Evolutionary conservation across 1,140 invertebrate species (phyloP), one percentile per base, ranked within the genome.

Genomic region (Drosophila ironensis): DNA sequence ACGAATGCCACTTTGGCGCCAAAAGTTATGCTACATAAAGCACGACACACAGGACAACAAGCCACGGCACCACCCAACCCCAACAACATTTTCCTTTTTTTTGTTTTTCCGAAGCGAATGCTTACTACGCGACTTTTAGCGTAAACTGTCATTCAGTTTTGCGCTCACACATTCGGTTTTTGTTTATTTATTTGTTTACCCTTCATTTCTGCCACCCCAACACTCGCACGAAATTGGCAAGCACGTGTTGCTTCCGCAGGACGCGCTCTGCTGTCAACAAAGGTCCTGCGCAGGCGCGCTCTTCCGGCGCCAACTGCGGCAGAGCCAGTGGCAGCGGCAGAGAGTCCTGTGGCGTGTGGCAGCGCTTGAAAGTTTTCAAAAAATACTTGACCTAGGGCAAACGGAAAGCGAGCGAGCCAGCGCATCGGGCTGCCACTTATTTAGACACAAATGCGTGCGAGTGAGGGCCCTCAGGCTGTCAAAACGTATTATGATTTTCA

Each of bases 381-480:
- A 69, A 70, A 84, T 60, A 42, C 73, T 67, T 77, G 78, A 84
- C 78, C 78, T 84, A 84, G 54, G 78, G 68, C 78, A 84, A 78
- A 59, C 47, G 25, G 28, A 44, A 61, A 51, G 38, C 54, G 37
- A 81, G 28, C 63, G 37, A 66, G 54, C 42, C 30, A 50, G 50
- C 57, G 45, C 54, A 72, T 81, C 48, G 48, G 72, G n/a, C 70
- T 61, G 53, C 54, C 51, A 45, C 54, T 57, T 64, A 64, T 61
- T 51, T 53, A 45, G 42, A 63, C 60, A 40, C 60, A 63, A 63
- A 54, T 45, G 41, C 40, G 28, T 52, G 40, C 44, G 24, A 47
- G 19, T 51, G 72, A 57, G 51, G 35, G 19, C 38, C 61, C 50
- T 33, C 48, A 73, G 45, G 56, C 69, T 78, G 75, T 78, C 75